Evolutionary conservation across 2,797 vertebrate species (phyloP).

Genomic region (Siniperca undulata): DNA sequence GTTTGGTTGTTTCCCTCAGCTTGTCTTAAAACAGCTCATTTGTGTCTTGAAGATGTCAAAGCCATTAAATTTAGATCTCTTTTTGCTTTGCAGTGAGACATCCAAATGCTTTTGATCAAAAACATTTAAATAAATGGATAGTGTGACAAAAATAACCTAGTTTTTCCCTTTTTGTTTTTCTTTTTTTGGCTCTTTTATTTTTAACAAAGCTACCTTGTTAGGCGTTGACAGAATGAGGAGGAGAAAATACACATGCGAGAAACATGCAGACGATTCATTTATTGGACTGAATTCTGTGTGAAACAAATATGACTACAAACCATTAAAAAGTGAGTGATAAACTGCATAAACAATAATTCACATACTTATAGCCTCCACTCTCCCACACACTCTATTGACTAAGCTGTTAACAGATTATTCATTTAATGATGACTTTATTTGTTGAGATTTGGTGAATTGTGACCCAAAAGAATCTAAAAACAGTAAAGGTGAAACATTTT

Average conservation of each 20-base stretch:
- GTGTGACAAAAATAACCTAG: constrained; percentile 26
- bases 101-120: constrained; percentile 32
- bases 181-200: constrained; percentile 4
- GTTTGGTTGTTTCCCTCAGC: not conserved
- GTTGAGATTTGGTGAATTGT: not conserved
- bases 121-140: not conserved
- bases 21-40: not conserved
- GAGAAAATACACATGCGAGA: not conserved
- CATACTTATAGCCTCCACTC: not conserved
- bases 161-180: not conserved
- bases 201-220: constrained; percentile 11
- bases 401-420: not conserved
- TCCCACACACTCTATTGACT: not conserved
- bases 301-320: not conserved
- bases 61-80: constrained; percentile 27
- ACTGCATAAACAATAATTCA: not conserved
- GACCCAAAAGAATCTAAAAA: not conserved
- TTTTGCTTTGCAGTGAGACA: constrained; percentile 14
- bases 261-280: not conserved
- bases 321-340: not conserved
- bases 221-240: constrained; percentile 45
- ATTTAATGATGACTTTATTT: not conserved
- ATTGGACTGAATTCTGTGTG: not conserved
- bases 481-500: too few species aligned
- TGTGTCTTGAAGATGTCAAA: constrained; percentile 15